Evolutionary conservation across 2,888 invertebrate species (phyloP).

Genomic region (Microchrysa polita): DNA sequence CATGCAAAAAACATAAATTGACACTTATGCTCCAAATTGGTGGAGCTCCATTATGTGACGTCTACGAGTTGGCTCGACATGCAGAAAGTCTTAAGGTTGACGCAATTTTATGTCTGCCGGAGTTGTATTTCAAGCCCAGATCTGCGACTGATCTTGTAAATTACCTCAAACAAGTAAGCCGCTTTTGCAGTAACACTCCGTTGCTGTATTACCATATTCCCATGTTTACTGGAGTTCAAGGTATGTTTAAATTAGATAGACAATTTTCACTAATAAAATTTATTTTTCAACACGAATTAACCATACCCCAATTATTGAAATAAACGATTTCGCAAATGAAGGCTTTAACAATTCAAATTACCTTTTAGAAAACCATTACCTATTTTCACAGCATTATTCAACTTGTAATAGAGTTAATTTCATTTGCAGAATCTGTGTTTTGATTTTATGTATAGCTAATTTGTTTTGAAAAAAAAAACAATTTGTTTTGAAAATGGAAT

Average conservation of each 20-base stretch:
- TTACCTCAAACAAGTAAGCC: slow-evolving; percentile 74
- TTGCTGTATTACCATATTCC: slow-evolving; percentile 88
- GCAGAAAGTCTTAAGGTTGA: slow-evolving; percentile 72
- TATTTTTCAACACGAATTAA: too few relatives aligned
- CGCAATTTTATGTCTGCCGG: slow-evolving; percentile 78
- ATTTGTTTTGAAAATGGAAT: too few relatives aligned
- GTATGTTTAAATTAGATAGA: too few relatives aligned
- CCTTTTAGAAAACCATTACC: too few relatives aligned
- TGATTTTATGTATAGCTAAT: not conserved
- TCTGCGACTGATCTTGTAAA: slow-evolving; percentile 70
- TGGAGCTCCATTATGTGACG: slow-evolving; percentile 74
- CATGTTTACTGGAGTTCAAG: slow-evolving; percentile 65
- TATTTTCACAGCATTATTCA: too few relatives aligned
- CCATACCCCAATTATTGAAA: too few relatives aligned
- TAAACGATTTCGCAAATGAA: too few relatives aligned
- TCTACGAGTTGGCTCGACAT: slow-evolving; percentile 75
- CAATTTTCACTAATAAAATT: too few relatives aligned
- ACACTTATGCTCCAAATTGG: slow-evolving; percentile 79
- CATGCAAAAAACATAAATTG: slow-evolving; percentile 67
- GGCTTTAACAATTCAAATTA: too few relatives aligned
- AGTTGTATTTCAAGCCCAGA: slow-evolving; percentile 78
- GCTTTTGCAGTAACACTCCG: slow-evolving; percentile 78
- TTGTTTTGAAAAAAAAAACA: slow-evolving; percentile 11
- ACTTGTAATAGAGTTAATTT: too few relatives aligned
- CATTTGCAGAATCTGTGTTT: slow-evolving; percentile 34